These are phyloP conservation scores for Lethrus apterus DNA, from an alignment of 1,140 invertebrate genomes.

Conservation along the genomic window DNA sequence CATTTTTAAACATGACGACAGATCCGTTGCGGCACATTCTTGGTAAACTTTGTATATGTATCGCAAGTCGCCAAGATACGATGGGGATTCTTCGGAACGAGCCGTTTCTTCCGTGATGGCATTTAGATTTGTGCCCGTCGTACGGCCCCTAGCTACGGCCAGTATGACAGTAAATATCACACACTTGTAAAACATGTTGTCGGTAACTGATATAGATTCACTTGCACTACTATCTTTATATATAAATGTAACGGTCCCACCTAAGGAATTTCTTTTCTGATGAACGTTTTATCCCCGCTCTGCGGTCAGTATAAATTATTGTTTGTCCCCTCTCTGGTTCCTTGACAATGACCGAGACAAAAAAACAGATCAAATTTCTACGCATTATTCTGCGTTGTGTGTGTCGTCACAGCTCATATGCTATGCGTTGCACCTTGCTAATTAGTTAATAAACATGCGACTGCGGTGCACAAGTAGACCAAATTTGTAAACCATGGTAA, in stretches of 20 bases:
- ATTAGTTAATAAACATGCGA: slow-evolving; percentile 24
- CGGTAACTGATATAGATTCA: slow-evolving; percentile 39
- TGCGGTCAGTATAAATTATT: slow-evolving; percentile 16
- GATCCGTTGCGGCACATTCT: slow-evolving; percentile 61
- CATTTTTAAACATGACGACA: slow-evolving; percentile 67
- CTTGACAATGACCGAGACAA: slow-evolving; percentile 32
- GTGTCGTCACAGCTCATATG: slow-evolving; percentile 15
- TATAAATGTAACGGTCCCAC: slow-evolving; percentile 23
- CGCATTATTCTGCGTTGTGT: slow-evolving; percentile 5
- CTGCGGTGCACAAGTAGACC: slow-evolving; percentile 29
- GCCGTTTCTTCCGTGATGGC: slow-evolving; percentile 44
- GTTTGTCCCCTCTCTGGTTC: neutral
- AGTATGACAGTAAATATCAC: slow-evolving; percentile 39
- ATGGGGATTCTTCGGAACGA: slow-evolving; percentile 32
- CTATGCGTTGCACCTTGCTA: slow-evolving; percentile 10
- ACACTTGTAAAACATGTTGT: slow-evolving; percentile 36
- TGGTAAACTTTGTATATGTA: slow-evolving; percentile 60
- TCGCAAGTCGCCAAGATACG: slow-evolving; percentile 47
- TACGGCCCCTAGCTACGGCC: slow-evolving; percentile 39
- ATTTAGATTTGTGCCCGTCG: slow-evolving; percentile 41
- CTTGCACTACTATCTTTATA: slow-evolving; percentile 39
- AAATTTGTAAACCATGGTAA: slow-evolving; percentile 17
- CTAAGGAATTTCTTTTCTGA: slow-evolving; percentile 26
- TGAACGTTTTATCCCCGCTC: slow-evolving; percentile 19
- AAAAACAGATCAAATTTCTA: slow-evolving; percentile 31